These are phyloP conservation scores for Parauchenoglanis ngamensis DNA, from an alignment of 2,797 vertebrate genomes.

Conservation along the genomic window DNA sequence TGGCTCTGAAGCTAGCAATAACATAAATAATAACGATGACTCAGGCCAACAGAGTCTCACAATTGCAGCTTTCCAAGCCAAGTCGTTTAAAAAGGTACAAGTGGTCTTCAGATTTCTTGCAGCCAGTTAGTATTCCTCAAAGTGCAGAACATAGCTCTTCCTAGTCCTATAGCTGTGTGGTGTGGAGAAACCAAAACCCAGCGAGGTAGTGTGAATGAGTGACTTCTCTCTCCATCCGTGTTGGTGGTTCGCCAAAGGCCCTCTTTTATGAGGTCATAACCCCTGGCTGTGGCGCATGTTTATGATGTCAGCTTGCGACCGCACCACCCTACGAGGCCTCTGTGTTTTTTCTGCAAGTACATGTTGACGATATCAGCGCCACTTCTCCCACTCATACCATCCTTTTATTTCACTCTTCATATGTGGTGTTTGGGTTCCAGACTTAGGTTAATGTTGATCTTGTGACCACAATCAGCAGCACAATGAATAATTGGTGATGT, in stretches of 20 bases:
- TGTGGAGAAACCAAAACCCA: neutral
- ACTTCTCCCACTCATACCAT: neutral
- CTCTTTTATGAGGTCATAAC: slow-evolving; percentile 62
- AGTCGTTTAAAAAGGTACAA: neutral
- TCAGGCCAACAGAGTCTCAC: neutral
- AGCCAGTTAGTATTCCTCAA: neutral
- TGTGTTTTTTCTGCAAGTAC: slow-evolving; percentile 11
- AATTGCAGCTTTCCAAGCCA: slow-evolving; percentile 3
- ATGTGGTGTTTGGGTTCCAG: slow-evolving; percentile 2
- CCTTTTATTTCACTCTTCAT: neutral
- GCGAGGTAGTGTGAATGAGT: neutral
- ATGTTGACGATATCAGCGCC: slow-evolving; percentile 9
- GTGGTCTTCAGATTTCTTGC: neutral
- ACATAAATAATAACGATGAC: slow-evolving; percentile 32
- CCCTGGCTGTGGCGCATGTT: slow-evolving; percentile 52
- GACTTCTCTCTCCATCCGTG: slow-evolving; percentile 24
- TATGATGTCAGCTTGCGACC: slow-evolving; percentile 65
- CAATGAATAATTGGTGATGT: neutral
- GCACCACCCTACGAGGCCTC: slow-evolving; percentile 43
- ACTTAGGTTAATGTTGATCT: neutral
- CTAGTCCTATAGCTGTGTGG: neutral
- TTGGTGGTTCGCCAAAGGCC: slow-evolving; percentile 45
- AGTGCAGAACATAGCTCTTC: neutral
- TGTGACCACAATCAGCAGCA: neutral
- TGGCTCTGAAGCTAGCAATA: slow-evolving; percentile 5